Evolutionary conservation across 2,888 invertebrate species (phyloP), one percentile per base, ranked within the genome.

Genomic region (Cartodere bifasciata): DNA sequence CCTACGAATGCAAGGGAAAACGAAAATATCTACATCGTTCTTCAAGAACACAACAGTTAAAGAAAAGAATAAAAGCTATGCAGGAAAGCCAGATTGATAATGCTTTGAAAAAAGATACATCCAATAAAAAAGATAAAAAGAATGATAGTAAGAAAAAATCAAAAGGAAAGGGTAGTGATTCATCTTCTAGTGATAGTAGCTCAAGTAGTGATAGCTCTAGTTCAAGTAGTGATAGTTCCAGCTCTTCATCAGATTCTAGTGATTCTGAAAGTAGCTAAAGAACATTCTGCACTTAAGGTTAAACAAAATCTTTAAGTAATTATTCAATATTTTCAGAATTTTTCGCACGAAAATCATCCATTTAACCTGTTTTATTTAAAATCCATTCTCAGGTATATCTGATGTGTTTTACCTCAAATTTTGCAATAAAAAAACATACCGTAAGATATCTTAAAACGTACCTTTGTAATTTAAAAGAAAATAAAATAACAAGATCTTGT

Each of bases 1-100:
- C 88, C 36, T 94, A 86, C 50, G 85, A 91, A 58, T 94, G 92
- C 54, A 86, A 75, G 43, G 83, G 83, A 9, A 90, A 91, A 59
- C 70, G 91, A 37, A 92, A 92, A 62, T 82, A 80, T 57, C 64
- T 88, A 3, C 77, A 86, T 45, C 72, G 91, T 34, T 74, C 77
- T 4, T 88, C 91, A 0, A 73, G 91, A 32, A 85, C 90, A 1
- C 74, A 80, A 44, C 71, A 80, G 37, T 60, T 92, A 40, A 81
- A 78, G 48, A 88, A 75, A 51, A 58, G 67, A 31, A 36, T 78
- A 37, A 72, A 74, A 45, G 48, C 60, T 16, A 60, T 61, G 15
- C 63, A 68, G 42, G 62, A 58, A 36, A 46, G 43, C 14, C 26
- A 28, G 10, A n/a, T n/a, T n/a, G n/a, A n/a, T n/a, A n/a, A n/a